A percentile compares a stretch with the other conserved stretches of the same genome.
These are phyloP conservation scores for Bergia sp. DNA, from an alignment of 92 coral and sea anemone species.

Conservation along the genomic window DNA sequence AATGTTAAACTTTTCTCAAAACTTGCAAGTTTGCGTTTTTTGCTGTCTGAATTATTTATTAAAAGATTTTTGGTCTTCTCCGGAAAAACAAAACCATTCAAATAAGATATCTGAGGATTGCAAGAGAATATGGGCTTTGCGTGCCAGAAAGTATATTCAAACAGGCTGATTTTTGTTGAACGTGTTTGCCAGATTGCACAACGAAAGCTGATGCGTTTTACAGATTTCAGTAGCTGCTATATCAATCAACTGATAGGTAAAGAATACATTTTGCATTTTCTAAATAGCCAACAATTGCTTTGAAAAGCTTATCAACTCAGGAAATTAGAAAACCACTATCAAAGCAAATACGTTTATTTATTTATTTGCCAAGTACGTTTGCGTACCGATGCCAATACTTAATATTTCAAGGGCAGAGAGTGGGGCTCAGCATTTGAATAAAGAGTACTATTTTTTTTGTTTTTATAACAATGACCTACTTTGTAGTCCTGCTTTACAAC, in stretches of 20 bases:
- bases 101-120: too few species aligned
- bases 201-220: background rate
- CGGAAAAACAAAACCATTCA: background rate
- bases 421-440: background rate
- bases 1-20: background rate
- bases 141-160: background rate
- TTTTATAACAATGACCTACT: background rate
- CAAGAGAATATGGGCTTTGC: background rate
- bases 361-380: too few species aligned
- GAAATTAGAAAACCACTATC: background rate
- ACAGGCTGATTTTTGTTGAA: background rate
- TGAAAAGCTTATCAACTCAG: slow-evolving; percentile 26
- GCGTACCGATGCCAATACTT: background rate
- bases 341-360: background rate
- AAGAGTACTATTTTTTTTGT: too few species aligned
- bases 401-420: too few species aligned
- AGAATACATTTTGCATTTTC: background rate
- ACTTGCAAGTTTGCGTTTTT: background rate
- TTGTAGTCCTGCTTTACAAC: background rate
- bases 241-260: background rate
- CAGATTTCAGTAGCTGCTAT: background rate
- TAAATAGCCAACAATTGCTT: slow-evolving; percentile 3
- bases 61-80: background rate
- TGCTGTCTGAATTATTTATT: background rate
- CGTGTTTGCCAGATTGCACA: background rate